Percentiles rank a stretch among this genome's conserved stretches.
phyloP scores from a whole-genome alignment of 2,888 invertebrate species.

The Ophion ellenae region DNA sequence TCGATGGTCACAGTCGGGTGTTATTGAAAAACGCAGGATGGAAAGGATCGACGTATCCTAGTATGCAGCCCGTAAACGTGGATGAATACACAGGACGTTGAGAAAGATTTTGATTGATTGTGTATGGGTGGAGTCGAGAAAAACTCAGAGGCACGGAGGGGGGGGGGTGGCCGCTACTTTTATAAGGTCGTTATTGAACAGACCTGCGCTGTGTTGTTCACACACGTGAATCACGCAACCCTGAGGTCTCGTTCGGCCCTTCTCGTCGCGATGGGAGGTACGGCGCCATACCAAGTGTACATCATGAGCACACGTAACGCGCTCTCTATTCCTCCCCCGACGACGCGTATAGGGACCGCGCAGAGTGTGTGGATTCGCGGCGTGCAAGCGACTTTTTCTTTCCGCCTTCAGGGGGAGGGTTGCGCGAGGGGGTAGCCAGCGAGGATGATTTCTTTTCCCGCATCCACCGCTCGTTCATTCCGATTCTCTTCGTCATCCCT shows the following conservation, averaged over 20 bases:
- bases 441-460: constrained; percentile 65
- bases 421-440: constrained; percentile 35
- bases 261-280: constrained; percentile 33
- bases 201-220: constrained; percentile 61
- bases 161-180: constrained; percentile 51
- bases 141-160: constrained; percentile 27
- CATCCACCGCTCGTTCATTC: constrained; percentile 57
- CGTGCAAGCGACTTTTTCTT: constrained; percentile 61
- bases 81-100: constrained; percentile 2
- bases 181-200: constrained; percentile 39
- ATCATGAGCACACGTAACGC: constrained; percentile 53
- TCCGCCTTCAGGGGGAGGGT: constrained; percentile 44
- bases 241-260: constrained; percentile 26
- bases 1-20: constrained; percentile 37
- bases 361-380: constrained; percentile 20
- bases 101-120: constrained; percentile 61
- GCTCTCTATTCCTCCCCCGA: constrained; percentile 6
- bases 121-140: constrained; percentile 64
- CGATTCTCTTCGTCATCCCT: constrained; percentile 57
- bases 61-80: not conserved
- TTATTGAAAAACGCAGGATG: constrained; percentile 41
- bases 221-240: constrained; percentile 61
- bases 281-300: constrained; percentile 37
- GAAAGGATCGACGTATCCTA: not conserved
- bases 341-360: constrained; percentile 36